Percentiles rank a stretch among this genome's conserved stretches.
phyloP scores from a whole-genome alignment of 2,797 vertebrate species.

The Selene dorsalis region DNA sequence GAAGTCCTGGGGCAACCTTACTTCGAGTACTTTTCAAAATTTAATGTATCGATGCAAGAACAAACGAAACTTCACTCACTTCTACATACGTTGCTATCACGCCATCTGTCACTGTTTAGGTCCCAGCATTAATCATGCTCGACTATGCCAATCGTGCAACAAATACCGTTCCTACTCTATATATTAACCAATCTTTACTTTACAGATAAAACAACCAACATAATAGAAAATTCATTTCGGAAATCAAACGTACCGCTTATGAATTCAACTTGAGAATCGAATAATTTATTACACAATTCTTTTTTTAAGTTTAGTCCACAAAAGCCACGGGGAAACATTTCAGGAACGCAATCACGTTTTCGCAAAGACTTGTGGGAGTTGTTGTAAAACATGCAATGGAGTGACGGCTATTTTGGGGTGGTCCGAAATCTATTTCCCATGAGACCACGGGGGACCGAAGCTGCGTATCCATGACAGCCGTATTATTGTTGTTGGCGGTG shows the following conservation, averaged over 20 bases:
- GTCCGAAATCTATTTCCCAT: conserved; percentile 76
- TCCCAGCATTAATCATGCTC: conserved; percentile 52
- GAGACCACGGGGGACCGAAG: conserved; percentile 48
- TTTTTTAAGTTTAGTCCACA: neutral
- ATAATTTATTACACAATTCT: neutral
- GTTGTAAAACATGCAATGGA: neutral
- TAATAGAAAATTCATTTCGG: rapidly evolving
- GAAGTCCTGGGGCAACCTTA: neutral
- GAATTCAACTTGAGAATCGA: rapidly evolving
- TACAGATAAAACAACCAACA: rapidly evolving
- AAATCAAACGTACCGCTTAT: neutral
- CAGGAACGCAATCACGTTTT: conserved; percentile 2
- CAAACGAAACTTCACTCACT: neutral
- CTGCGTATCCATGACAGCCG: conserved; percentile 85
- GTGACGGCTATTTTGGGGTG: rapidly evolving
- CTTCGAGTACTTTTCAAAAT: conserved; percentile 10
- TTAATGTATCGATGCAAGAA: rapidly evolving
- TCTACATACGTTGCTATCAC: conserved; percentile 38
- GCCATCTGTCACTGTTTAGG: conserved; percentile 60
- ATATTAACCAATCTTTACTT: neutral
- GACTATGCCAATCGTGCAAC: conserved; percentile 6
- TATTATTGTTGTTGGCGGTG: conserved; percentile 74
- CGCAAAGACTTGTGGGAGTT: conserved; percentile 44
- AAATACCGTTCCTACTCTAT: conserved; percentile 53
- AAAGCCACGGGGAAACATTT: conserved; percentile 47